phyloP scores from a whole-genome alignment of 2,888 invertebrate species.

The Euphydryas editha region DNA sequence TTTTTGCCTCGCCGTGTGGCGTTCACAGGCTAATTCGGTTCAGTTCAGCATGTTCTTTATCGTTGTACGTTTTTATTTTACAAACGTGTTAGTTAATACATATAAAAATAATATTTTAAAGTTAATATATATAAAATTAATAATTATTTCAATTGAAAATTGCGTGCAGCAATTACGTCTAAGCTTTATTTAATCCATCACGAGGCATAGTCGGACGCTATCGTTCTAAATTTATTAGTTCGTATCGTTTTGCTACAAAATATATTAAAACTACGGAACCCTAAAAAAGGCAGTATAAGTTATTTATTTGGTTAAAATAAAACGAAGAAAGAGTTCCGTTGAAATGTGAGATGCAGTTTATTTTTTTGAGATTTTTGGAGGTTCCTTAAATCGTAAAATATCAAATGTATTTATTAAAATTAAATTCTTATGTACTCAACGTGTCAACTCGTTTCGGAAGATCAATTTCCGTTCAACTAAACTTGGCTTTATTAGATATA shows the following conservation, averaged over 20 bases:
- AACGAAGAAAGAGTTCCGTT: too few relatives aligned
- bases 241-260: neutral
- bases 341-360: neutral
- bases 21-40: too few relatives aligned
- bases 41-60: too few relatives aligned
- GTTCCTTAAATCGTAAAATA: too few relatives aligned
- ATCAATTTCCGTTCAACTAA: neutral
- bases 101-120: neutral
- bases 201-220: neutral
- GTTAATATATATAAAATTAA: too few relatives aligned
- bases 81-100: neutral
- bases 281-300: too few relatives aligned
- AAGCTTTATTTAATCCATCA: neutral
- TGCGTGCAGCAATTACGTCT: neutral
- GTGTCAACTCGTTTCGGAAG: neutral
- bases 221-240: neutral
- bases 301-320: too few relatives aligned
- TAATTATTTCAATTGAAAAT: conserved; percentile 4
- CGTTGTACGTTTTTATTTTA: neutral
- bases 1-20: too few relatives aligned
- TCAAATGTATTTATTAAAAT: neutral
- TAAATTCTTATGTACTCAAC: too few relatives aligned
- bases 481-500: too few relatives aligned
- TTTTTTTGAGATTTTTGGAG: too few relatives aligned
- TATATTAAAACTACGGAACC: neutral